Conservation (phyloP, 2,888 invertebrate species). For the Willowsia nigromaculata region DNA sequence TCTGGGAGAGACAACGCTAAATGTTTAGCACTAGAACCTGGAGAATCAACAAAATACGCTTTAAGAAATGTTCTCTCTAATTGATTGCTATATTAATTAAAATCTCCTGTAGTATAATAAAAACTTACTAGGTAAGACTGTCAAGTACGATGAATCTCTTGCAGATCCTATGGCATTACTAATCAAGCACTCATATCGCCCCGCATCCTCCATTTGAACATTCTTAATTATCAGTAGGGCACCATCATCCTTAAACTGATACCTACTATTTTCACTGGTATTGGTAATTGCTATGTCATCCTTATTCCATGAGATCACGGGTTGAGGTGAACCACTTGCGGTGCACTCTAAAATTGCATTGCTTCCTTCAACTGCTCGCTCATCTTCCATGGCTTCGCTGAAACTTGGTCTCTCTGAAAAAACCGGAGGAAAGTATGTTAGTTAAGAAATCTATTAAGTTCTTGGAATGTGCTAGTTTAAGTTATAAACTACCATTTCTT, state of each 20-base stretch:
- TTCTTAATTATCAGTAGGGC: slow-evolving; percentile 93
- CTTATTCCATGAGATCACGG: slow-evolving; percentile 91
- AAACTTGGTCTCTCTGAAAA: slow-evolving; percentile 90
- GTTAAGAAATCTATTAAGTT: neutral
- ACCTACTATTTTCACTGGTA: slow-evolving; percentile 83
- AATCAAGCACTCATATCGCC: slow-evolving; percentile 93
- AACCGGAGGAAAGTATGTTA: neutral
- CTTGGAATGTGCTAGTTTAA: neutral
- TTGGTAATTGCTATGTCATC: slow-evolving; percentile 85
- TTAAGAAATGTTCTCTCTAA: too few species aligned
- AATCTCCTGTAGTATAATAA: neutral
- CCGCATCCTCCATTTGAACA: slow-evolving; percentile 88
- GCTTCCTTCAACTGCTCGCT: slow-evolving; percentile 89
- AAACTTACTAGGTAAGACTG: slow-evolving; percentile 84
- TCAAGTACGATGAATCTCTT: slow-evolving; percentile 86
- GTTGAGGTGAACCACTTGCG: slow-evolving; percentile 91
- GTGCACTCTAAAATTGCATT: slow-evolving; percentile 93
- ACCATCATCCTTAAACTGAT: slow-evolving; percentile 92
- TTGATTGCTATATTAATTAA: neutral
- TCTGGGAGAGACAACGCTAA: slow-evolving; percentile 84
- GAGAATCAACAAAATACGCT: too few species aligned
- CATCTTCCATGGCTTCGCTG: slow-evolving; percentile 91
- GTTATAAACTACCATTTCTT: slow-evolving; percentile 62
- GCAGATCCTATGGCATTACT: slow-evolving; percentile 91
- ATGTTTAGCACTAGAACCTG: slow-evolving; percentile 67